Conservation (phyloP, 2,888 invertebrate species). For the Oeneis ivallda region DNA sequence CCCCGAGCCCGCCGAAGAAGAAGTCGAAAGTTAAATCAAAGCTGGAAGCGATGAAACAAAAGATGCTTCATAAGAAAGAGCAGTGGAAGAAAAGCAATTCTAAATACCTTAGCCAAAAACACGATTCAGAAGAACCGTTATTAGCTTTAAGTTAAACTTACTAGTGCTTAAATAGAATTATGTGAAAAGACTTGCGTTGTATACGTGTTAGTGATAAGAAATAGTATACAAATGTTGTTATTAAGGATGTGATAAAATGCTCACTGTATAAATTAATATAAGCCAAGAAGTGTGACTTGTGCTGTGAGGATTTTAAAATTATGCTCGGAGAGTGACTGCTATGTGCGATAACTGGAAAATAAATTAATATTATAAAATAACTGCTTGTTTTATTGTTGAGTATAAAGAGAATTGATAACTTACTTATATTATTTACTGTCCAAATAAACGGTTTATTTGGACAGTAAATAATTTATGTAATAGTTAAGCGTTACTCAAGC, state of each 20-base stretch:
- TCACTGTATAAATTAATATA: slow-evolving; percentile 61
- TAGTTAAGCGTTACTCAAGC: no score
- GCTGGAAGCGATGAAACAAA: slow-evolving; percentile 78
- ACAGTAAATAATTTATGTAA: no score
- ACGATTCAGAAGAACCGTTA: slow-evolving; percentile 84
- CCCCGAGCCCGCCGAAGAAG: slow-evolving; percentile 70
- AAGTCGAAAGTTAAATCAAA: slow-evolving; percentile 85
- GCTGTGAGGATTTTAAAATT: slow-evolving; percentile 36
- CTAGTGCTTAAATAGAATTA: slow-evolving; percentile 51
- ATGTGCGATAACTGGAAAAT: slow-evolving; percentile 56
- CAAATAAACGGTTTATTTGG: no score
- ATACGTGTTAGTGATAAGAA: slow-evolving; percentile 56
- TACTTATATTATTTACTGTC: no score
- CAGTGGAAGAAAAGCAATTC: slow-evolving; percentile 72
- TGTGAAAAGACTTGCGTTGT: slow-evolving; percentile 64
- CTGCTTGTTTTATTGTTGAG: slow-evolving; percentile 42
- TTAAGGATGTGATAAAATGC: slow-evolving; percentile 57
- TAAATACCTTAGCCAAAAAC: slow-evolving; percentile 64
- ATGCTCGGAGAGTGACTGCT: slow-evolving; percentile 51
- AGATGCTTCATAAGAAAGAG: slow-evolving; percentile 66
- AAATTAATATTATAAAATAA: slow-evolving; percentile 68
- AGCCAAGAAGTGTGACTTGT: slow-evolving; percentile 35
- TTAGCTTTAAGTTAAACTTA: slow-evolving; percentile 85
- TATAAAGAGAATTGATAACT: no score
- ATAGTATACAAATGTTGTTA: slow-evolving; percentile 38